These are phyloP conservation scores for Hydraecia micacea DNA, from an alignment of 2,888 invertebrate genomes.

Conservation along the genomic window DNA sequence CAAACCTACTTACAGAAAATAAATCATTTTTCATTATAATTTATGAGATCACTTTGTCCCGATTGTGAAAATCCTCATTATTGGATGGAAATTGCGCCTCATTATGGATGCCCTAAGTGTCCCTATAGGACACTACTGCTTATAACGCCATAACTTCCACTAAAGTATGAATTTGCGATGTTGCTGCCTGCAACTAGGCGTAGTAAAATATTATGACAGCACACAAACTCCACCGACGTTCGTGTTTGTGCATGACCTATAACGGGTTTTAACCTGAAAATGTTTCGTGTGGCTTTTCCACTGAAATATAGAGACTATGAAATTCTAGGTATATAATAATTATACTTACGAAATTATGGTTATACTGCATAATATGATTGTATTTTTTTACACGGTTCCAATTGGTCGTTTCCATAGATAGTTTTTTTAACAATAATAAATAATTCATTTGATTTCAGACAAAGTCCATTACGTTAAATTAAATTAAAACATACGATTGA, in stretches of 20 bases:
- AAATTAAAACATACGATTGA: too few relatives aligned
- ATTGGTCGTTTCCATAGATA: neutral
- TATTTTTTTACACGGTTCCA: neutral
- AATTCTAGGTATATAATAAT: neutral
- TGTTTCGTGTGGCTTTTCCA: neutral
- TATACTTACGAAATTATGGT: too few relatives aligned
- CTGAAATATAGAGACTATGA: neutral
- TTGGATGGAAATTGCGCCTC: too few relatives aligned
- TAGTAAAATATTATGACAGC: constrained; percentile 33
- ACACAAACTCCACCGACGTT: neutral
- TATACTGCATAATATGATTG: neutral
- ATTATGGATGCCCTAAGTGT: too few relatives aligned
- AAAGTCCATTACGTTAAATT: too few relatives aligned
- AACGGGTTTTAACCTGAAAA: constrained; percentile 6
- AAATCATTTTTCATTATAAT: too few relatives aligned
- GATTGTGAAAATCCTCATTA: too few relatives aligned
- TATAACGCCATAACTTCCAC: neutral
- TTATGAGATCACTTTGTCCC: too few relatives aligned
- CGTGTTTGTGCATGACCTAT: constrained; percentile 21
- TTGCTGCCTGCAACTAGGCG: neutral
- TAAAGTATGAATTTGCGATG: constrained; percentile 2
- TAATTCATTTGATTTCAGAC: too few relatives aligned
- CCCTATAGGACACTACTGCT: too few relatives aligned
- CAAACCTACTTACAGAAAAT: too few relatives aligned
- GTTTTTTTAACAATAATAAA: neutral